Percentiles rank a stretch among this genome's conserved stretches.
Conservation (phyloP, 2,888 invertebrate species). For the Amphiduros pacificus region DNA sequence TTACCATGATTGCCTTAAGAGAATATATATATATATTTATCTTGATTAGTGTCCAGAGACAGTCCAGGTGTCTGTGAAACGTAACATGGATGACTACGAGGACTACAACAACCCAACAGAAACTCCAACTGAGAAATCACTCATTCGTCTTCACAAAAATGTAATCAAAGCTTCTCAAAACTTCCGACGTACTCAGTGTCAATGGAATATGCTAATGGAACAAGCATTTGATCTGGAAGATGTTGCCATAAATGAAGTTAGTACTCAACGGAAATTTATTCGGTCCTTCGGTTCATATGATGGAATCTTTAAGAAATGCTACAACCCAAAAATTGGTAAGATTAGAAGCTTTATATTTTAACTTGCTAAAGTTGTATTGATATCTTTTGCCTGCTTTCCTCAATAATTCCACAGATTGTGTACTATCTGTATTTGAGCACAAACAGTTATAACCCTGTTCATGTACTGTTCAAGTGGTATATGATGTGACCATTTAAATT, state of each 20-base stretch:
- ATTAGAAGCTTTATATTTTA: too few relatives aligned
- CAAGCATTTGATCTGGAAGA: slow-evolving; percentile 79
- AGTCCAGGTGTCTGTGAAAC: slow-evolving; percentile 33
- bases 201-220: slow-evolving; percentile 83
- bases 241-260: slow-evolving; percentile 74
- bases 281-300: slow-evolving; percentile 40
- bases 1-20: too few relatives aligned
- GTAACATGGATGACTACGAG: slow-evolving; percentile 44
- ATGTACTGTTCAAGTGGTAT: too few relatives aligned
- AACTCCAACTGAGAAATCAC: slow-evolving; percentile 71
- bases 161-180: slow-evolving; percentile 72
- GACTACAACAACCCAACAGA: slow-evolving; percentile 48
- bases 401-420: too few relatives aligned
- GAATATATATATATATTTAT: too few relatives aligned
- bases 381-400: neutral
- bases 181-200: slow-evolving; percentile 89
- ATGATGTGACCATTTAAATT: too few relatives aligned
- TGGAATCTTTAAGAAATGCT: slow-evolving; percentile 40
- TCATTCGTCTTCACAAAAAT: slow-evolving; percentile 78
- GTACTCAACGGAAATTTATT: slow-evolving; percentile 37
- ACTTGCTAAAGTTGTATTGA: neutral
- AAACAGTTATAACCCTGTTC: too few relatives aligned
- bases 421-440: too few relatives aligned
- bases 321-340: slow-evolving; percentile 58
- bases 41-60: slow-evolving; percentile 54